Evolutionary conservation across 2,797 vertebrate genomes (phyloP).

Genomic region (Morelia viridis): DNA sequence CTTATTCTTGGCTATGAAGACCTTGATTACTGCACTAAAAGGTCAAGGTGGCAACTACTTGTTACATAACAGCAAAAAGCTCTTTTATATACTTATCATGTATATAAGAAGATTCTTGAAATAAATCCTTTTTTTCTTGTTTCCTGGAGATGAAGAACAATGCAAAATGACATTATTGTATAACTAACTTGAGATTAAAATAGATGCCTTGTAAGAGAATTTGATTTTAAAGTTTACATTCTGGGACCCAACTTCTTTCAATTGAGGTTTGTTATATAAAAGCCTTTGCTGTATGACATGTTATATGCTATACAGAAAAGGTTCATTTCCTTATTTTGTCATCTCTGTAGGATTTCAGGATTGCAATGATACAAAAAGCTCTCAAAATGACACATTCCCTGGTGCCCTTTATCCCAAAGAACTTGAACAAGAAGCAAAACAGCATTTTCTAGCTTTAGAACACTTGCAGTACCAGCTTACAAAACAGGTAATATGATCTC

Average conservation of each 20-base stretch:
- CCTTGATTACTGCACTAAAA: slow-evolving; percentile 11
- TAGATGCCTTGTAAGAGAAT: slow-evolving; percentile 18
- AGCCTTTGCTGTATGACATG: neutral
- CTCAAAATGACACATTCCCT: slow-evolving; percentile 42
- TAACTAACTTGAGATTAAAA: slow-evolving; percentile 1
- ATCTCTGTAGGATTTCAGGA: slow-evolving; percentile 33
- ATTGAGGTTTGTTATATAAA: neutral
- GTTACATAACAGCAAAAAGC: slow-evolving; percentile 13
- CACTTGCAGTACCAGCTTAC: slow-evolving; percentile 79
- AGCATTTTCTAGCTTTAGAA: slow-evolving; percentile 75
- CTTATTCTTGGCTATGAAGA: slow-evolving; percentile 12
- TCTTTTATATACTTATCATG: slow-evolving; percentile 21
- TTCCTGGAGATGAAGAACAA: slow-evolving; percentile 27
- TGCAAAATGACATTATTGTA: slow-evolving; percentile 32
- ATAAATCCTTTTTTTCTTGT: slow-evolving; percentile 24
- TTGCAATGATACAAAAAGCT: slow-evolving; percentile 34
- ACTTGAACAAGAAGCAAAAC: slow-evolving; percentile 50
- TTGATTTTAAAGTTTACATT: slow-evolving; percentile 7
- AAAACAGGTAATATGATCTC: slow-evolving; percentile 74
- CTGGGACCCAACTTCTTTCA: neutral
- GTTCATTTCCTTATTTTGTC: slow-evolving; percentile 38
- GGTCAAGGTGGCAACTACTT: slow-evolving; percentile 28
- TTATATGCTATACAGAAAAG: slow-evolving; percentile 12
- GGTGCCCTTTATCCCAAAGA: slow-evolving; percentile 57
- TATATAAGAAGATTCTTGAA: slow-evolving; percentile 21